phyloP scores from a whole-genome alignment of 1,140 invertebrate genomes.

The Physella acuta region DNA sequence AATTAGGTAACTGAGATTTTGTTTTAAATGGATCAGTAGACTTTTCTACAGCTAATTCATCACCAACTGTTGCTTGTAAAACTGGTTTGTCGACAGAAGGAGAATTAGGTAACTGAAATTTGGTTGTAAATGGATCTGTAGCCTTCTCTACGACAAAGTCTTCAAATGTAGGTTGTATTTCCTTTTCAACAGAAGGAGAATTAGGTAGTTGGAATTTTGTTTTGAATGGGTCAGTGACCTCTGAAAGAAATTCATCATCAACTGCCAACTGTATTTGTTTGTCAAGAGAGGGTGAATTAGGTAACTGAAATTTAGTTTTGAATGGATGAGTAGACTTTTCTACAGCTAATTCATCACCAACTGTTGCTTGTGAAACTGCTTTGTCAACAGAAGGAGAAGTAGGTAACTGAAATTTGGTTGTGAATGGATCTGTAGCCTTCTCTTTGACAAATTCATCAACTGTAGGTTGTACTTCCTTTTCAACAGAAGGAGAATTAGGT shows the following conservation, averaged over 20 bases:
- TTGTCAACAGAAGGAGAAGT: neutral
- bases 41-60: neutral
- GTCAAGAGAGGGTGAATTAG: neutral
- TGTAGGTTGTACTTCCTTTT: too few relatives aligned
- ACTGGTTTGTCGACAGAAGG: neutral
- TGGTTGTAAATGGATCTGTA: neutral
- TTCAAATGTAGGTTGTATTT: neutral
- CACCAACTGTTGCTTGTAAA: neutral
- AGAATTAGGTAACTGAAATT: neutral
- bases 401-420: neutral
- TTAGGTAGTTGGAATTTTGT: slow-evolving; percentile 2
- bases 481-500: neutral
- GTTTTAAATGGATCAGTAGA: slow-evolving; percentile 11
- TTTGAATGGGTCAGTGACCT: slow-evolving; percentile 10
- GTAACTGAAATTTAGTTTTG: slow-evolving; percentile 4
- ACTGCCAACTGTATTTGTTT: too few relatives aligned
- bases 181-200: neutral
- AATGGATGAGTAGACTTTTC: neutral
- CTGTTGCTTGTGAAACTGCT: neutral
- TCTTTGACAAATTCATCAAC: neutral
- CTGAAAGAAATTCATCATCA: too few relatives aligned
- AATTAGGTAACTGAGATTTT: slow-evolving; percentile 8
- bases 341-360: neutral
- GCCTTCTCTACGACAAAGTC: neutral
- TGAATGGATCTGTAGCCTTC: neutral